Conservation (phyloP, 2,888 invertebrate genomes). For the Athetis lepigone region DNA sequence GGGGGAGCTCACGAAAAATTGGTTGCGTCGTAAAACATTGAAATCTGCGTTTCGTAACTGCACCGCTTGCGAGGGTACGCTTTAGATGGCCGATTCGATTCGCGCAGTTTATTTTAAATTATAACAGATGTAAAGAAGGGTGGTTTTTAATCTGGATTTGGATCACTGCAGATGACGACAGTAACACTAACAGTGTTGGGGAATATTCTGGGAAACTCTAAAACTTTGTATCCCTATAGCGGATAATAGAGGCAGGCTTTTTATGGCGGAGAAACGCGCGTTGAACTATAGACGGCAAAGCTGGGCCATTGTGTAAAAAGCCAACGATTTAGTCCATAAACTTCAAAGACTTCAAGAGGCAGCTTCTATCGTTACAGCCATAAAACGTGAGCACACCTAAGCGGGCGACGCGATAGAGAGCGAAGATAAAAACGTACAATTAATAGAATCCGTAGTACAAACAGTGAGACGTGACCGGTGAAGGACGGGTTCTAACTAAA, state of each 20-base stretch:
- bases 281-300: constrained; percentile 17
- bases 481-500: constrained; percentile 64
- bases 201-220: constrained; percentile 1
- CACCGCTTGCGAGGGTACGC: constrained; percentile 63
- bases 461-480: constrained; percentile 68
- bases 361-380: constrained; percentile 36
- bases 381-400: constrained; percentile 57
- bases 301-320: constrained; percentile 18
- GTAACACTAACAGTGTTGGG: neutral
- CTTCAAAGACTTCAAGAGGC: constrained; percentile 27
- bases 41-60: constrained; percentile 80
- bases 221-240: neutral
- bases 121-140: constrained; percentile 77
- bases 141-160: constrained; percentile 74
- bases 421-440: constrained; percentile 59
- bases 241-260: neutral
- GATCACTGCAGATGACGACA: constrained; percentile 59
- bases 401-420: constrained; percentile 46
- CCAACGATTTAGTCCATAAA: constrained; percentile 26
- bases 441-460: constrained; percentile 67
- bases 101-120: constrained; percentile 89
- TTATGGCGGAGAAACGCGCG: neutral
- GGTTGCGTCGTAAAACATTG: constrained; percentile 79
- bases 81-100: constrained; percentile 84
- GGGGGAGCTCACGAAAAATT: constrained; percentile 68